A percentile compares a stretch with the other conserved stretches of the same genome.
Evolutionary conservation across 2,113 vertebrate species (phyloP).

Genomic region (Sitta europaea): DNA sequence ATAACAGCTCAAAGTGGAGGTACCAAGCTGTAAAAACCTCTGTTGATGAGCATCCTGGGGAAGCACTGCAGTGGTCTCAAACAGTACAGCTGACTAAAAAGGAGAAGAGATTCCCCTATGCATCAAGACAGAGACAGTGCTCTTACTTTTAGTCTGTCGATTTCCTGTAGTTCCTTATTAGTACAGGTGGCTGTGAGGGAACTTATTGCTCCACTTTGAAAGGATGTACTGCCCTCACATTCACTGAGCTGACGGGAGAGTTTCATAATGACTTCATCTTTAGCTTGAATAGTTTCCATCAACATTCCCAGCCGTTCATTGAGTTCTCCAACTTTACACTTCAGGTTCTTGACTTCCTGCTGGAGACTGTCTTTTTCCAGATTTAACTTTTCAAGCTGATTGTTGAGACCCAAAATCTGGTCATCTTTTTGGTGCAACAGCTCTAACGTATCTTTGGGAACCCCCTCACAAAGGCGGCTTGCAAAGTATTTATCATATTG

Average conservation of each 20-base stretch:
- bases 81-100: not conserved
- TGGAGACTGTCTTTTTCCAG: constrained; percentile 88
- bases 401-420: constrained; percentile 85
- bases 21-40: not conserved
- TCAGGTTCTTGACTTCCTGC: constrained; percentile 84
- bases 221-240: constrained; percentile 26
- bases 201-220: not conserved
- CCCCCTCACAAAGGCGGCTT: constrained; percentile 31
- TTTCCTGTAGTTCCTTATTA: constrained; percentile 80
- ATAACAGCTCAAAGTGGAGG: not conserved
- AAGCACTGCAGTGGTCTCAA: not conserved
- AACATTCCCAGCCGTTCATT: constrained; percentile 90
- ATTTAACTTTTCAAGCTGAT: constrained; percentile 83
- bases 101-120: not conserved
- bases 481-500: constrained; percentile 82
- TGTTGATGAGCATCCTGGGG: not conserved
- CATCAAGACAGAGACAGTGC: not conserved
- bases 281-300: constrained; percentile 96
- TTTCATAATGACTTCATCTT: constrained; percentile 95
- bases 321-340: constrained; percentile 87
- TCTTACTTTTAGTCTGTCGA: constrained; percentile 86
- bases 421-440: constrained; percentile 82
- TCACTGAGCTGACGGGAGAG: constrained; percentile 82
- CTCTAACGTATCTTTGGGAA: constrained; percentile 55
- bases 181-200: not conserved